Base-by-base conservation (phyloP, 2,113 vertebrate genomes). In the Rhinogobius similis region DNA sequence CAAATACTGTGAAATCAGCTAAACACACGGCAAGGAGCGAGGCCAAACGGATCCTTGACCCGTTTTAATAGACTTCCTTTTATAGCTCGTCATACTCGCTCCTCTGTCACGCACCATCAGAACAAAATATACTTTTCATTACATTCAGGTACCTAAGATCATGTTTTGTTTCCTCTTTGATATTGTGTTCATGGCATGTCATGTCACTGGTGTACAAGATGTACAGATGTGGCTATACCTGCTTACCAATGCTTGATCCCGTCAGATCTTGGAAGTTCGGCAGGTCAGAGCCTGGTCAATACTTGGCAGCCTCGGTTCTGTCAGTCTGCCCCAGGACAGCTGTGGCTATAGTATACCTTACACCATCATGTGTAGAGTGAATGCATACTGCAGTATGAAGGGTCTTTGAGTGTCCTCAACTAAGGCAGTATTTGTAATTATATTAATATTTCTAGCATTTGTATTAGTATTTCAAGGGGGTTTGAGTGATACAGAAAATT, bases 1-100 rank as follows among this genome's bases (percentile, higher is more conserved):
- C 77, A 76, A 83, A 87, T 83, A 76, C 65, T 78, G 73, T 79
- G 70, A 87, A 86, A 87, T 87, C 83, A 85, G 78, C 82, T 82
- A 61, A 86, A 81, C 80, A 72, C 44, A 77, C 70, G 62, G 41
- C 27, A 2, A 56, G 21, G 75, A 70, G 62, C 55, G 76, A 75
- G 73, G 76, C 62, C 72, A 77, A 84, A 82, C 72, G 65, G 64
- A 80, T 77, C 53, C 72, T 62, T 50, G 63, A 67, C 73, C 70
- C 67, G 26, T 27, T 67, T 36, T 10, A 50, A 67, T 65, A 67
- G 66, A 36, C 12, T 55, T 68, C 58, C 68, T 78, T 64, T 84
- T 53, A 81, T 59, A 63, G 58, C 64, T 71, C 53, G 41, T 21
- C 36, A 23, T 27, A 67, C 66, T 29, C 11, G 26, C 29, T 36